Conservation (phyloP, 1,140 invertebrate species). For the Uloborus diversus region DNA sequence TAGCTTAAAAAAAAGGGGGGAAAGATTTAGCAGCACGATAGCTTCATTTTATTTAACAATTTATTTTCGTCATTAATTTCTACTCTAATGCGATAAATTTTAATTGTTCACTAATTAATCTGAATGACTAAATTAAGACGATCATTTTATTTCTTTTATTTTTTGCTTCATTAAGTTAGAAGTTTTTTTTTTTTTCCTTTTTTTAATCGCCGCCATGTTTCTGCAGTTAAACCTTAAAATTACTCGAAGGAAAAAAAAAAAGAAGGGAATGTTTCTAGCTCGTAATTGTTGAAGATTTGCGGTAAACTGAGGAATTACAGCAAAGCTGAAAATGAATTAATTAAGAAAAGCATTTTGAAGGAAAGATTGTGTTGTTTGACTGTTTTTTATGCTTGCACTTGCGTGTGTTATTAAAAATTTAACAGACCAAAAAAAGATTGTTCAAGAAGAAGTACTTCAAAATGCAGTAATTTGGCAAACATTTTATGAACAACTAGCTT, state of each 20-base stretch:
- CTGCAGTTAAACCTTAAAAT: not conserved
- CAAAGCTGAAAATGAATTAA: conserved; percentile 41
- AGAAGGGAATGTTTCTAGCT: not conserved
- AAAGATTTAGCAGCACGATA: conserved; percentile 32
- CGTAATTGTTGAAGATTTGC: conserved; percentile 30
- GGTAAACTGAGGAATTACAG: conserved; percentile 10
- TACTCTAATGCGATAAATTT: conserved; percentile 53
- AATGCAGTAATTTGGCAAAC: too few species aligned
- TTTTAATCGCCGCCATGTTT: not conserved
- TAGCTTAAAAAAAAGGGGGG: not conserved
- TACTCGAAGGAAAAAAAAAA: not conserved
- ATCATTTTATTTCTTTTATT: conserved; percentile 11
- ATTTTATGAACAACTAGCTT: too few species aligned
- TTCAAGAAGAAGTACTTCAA: too few species aligned
- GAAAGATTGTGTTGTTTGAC: not conserved
- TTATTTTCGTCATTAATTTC: conserved; percentile 54
- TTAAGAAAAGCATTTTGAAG: conserved; percentile 26
- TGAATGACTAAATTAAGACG: conserved; percentile 52
- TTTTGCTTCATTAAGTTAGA: not conserved
- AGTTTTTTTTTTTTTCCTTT: not conserved
- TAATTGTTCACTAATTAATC: conserved; percentile 54
- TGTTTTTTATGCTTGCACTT: too few species aligned
- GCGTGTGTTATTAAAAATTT: too few species aligned
- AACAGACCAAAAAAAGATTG: too few species aligned
- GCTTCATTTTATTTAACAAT: conserved; percentile 39